phyloP scores from a whole-genome alignment of 2,797 vertebrate genomes.

The Pyrocephalus nanus region DNA sequence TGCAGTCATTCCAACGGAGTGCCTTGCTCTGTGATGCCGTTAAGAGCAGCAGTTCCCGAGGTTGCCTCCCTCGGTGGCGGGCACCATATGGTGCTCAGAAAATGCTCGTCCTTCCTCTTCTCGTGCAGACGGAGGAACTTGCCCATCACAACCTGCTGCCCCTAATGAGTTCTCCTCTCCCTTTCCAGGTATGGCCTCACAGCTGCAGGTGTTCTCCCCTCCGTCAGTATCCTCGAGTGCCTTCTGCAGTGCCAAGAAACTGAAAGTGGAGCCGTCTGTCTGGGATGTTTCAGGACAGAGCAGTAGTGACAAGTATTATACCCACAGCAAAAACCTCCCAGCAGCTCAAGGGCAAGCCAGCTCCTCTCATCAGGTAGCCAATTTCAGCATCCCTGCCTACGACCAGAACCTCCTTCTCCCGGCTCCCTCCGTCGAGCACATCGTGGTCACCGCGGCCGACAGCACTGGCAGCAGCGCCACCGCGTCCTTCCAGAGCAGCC shows the following conservation, averaged over 20 bases:
- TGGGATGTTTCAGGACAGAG: conserved; percentile 92
- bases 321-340: conserved; percentile 85
- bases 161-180: background rate
- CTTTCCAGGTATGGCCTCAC: conserved; percentile 91
- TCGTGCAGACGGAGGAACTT: background rate
- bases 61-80: background rate
- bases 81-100: background rate
- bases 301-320: conserved; percentile 87
- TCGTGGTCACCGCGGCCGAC: conserved; percentile 90
- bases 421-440: conserved; percentile 79
- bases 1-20: accelerated
- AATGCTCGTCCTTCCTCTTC: accelerated
- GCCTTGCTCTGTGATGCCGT: accelerated
- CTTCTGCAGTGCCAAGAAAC: conserved; percentile 95
- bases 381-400: conserved; percentile 83
- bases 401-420: conserved; percentile 84
- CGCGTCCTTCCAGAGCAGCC: conserved; percentile 84
- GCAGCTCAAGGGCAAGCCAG: conserved; percentile 81
- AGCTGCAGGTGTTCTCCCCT: conserved; percentile 96
- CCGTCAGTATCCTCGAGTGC: conserved; percentile 97
- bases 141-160: accelerated
- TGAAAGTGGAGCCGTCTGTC: conserved; percentile 92
- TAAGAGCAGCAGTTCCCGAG: background rate
- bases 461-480: conserved; percentile 87
- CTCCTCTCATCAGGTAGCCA: conserved; percentile 84